Conservation (phyloP, 2,113 vertebrate species). For the Tetrax tetrax region DNA sequence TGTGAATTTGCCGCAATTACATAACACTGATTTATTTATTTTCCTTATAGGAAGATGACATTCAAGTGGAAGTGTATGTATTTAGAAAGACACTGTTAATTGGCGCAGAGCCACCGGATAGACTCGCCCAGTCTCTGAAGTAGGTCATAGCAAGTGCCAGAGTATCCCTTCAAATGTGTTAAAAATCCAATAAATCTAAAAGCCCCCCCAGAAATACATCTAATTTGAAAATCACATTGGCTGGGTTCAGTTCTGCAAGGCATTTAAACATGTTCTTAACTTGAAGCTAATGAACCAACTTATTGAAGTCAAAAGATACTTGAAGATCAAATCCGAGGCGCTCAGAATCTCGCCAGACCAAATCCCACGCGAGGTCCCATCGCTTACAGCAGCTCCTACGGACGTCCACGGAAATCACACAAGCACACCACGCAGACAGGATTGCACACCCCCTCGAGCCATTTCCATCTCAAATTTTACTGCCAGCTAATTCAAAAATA, state of each 20-base stretch:
- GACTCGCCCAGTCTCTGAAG: background rate
- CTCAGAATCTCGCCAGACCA: background rate
- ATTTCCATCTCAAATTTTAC: background rate
- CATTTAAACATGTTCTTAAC: background rate
- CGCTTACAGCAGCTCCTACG: accelerated
- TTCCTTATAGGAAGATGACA: background rate
- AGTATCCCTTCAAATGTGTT: background rate
- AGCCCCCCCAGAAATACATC: background rate
- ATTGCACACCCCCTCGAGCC: accelerated
- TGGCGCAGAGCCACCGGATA: background rate
- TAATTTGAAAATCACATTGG: background rate
- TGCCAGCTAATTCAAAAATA: background rate
- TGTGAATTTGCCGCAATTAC: background rate
- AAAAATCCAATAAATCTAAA: background rate
- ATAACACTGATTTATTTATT: background rate
- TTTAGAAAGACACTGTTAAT: background rate
- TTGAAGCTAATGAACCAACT: background rate
- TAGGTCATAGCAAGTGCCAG: background rate
- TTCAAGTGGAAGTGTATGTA: accelerated
- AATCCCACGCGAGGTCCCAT: accelerated
- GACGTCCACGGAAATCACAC: accelerated
- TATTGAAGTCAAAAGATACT: background rate
- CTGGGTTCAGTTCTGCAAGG: background rate
- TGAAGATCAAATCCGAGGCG: background rate
- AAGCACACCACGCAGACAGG: accelerated